Percentiles rank a stretch among this genome's conserved stretches.
Conservation (phyloP, 2,888 invertebrate genomes). For the Rapana venosa region DNA sequence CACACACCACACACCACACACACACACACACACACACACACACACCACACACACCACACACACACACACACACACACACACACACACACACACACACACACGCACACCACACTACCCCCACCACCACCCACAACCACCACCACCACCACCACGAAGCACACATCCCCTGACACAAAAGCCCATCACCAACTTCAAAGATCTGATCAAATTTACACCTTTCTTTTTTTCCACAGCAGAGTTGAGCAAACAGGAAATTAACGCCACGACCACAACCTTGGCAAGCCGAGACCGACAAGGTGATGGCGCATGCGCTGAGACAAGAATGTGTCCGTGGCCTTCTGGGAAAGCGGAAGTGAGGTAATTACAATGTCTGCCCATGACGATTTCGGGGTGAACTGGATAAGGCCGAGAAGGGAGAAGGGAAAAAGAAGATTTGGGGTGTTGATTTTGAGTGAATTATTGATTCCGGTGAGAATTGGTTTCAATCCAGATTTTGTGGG, state of each 20-base stretch:
- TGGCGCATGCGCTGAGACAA: background rate
- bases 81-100: too few species aligned
- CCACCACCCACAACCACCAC: too few species aligned
- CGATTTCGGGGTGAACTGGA: background rate
- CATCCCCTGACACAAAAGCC: too few species aligned
- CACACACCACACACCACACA: too few species aligned
- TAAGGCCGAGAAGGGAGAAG: too few species aligned
- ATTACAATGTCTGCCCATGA: background rate
- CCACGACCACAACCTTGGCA: background rate
- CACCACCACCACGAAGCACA: too few species aligned
- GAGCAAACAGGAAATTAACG: constrained; percentile 3
- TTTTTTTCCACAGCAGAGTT: background rate
- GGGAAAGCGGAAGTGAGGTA: constrained; percentile 19
- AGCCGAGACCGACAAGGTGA: background rate
- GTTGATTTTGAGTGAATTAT: background rate
- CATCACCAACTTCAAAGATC: too few species aligned
- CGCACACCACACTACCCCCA: too few species aligned
- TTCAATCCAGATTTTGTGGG: background rate
- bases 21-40: too few species aligned
- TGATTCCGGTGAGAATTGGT: background rate
- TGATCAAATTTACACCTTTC: background rate
- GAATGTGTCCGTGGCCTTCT: background rate
- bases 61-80: too few species aligned
- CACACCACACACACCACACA: too few species aligned
- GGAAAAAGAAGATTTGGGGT: background rate